Base-by-base conservation (phyloP, 2,888 invertebrate species). In the Andrena hattorfiana region DNA sequence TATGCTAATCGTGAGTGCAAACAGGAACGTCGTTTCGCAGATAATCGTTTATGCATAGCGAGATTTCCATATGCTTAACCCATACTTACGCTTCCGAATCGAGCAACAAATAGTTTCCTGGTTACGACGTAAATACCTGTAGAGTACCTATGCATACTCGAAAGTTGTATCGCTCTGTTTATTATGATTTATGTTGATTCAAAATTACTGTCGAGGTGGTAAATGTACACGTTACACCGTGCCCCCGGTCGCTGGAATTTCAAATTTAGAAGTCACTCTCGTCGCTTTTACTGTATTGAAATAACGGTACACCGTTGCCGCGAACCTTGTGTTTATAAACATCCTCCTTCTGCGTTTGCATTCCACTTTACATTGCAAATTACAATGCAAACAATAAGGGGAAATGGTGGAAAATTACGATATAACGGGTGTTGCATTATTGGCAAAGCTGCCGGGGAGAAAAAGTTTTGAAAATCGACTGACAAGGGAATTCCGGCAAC, bases 291-390 rank as follows among this genome's bases (percentile, higher is more conserved):
- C 51, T 49, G 70, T 51, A 8, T 54, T 54, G 32, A 72, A 64
- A 63, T 63, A 42, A 42, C 51, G 35, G 20, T 51, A 23, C n/a
- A 26, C 54, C 23, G 68, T 56, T 68, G 56, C 23, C 32, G 3
- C 5, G 32, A 1, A 30, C 6, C 13, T 66, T 56, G 59, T 16
- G 54, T 23, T 16, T 42, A 48, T 20, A 30, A 74, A 48, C 28
- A 59, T 67, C n/a, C 67, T n/a, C 23, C 20, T 23, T 28, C 30
- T 20, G 10, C 23, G 28, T 42, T 5, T 26, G 16, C 23, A 54
- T 30, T 10, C 35, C 62, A 23, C 35, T 76, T 71, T 63, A 66
- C 54, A 70, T 76, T 71, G 70, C 63, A 71, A 69, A 71, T 76
- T 16, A 54, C 23, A 68, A 32, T 51, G 68, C 54, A 66, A 67